Conservation (phyloP, 2,113 vertebrate genomes). For the Petroica traversi region DNA sequence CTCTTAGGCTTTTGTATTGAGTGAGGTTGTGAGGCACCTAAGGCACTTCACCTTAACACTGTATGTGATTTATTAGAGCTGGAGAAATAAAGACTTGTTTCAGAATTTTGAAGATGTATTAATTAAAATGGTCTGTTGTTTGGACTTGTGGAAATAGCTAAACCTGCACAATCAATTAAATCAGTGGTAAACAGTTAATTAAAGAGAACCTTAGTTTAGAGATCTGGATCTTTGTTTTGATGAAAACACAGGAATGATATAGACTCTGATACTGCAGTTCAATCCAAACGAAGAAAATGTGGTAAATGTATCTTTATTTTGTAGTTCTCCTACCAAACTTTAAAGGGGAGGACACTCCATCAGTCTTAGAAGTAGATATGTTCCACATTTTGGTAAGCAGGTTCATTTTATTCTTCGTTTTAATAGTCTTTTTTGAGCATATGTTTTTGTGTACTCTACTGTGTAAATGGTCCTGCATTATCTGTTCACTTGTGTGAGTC, state of each 20-base stretch:
- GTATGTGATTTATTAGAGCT: background rate
- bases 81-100: background rate
- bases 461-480: background rate
- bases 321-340: conserved; percentile 85
- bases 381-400: conserved; percentile 92
- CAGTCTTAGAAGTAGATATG: conserved; percentile 89
- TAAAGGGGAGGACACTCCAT: conserved; percentile 84
- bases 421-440: background rate
- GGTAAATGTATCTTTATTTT: background rate
- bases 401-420: background rate
- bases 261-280: background rate
- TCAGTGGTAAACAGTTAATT: background rate
- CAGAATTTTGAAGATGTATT: background rate
- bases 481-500: background rate
- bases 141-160: background rate
- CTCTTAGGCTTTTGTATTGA: background rate
- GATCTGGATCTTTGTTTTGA: background rate
- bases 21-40: background rate
- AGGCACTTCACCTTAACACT: background rate
- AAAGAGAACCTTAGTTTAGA: background rate
- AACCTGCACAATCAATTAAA: background rate
- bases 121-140: background rate
- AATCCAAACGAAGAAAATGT: background rate
- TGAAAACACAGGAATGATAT: background rate
- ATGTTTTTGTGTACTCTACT: background rate